Evolutionary conservation across 2,888 invertebrate species (phyloP).

Genomic region (Agapostemon virescens): DNA sequence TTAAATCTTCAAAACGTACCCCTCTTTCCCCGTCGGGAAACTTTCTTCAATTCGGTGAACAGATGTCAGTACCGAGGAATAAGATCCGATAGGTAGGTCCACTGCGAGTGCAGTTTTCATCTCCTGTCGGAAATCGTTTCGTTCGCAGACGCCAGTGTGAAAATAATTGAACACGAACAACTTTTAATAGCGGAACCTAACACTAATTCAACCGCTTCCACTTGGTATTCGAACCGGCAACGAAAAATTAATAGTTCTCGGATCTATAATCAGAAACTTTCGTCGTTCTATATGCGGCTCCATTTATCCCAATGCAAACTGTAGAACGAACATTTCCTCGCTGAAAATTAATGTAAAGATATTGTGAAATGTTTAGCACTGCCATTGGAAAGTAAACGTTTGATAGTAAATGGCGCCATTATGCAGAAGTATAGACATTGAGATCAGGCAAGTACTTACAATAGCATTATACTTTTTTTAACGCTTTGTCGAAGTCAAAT

Average conservation of each 20-base stretch:
- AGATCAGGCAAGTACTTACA: too few relatives aligned
- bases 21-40: background rate
- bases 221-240: background rate
- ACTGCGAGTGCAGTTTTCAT: slow-evolving; percentile 1
- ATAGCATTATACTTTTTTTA: too few relatives aligned
- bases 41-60: slow-evolving; percentile 34
- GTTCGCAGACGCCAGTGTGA: slow-evolving; percentile 2
- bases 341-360: background rate
- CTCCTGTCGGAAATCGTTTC: slow-evolving; percentile 28
- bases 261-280: slow-evolving; percentile 7
- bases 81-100: slow-evolving; percentile 13
- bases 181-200: slow-evolving; percentile 20
- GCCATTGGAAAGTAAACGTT: background rate
- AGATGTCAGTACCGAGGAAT: slow-evolving; percentile 25
- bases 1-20: slow-evolving; percentile 37
- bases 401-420: background rate
- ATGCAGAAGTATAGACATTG: background rate
- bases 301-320: background rate
- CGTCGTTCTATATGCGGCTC: background rate
- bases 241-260: background rate
- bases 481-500: too few relatives aligned
- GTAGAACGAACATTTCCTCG: background rate
- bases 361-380: background rate
- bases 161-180: slow-evolving; percentile 25
- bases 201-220: background rate